Conservation (phyloP, 1,140 invertebrate genomes). For the Zaprionus africanus region DNA sequence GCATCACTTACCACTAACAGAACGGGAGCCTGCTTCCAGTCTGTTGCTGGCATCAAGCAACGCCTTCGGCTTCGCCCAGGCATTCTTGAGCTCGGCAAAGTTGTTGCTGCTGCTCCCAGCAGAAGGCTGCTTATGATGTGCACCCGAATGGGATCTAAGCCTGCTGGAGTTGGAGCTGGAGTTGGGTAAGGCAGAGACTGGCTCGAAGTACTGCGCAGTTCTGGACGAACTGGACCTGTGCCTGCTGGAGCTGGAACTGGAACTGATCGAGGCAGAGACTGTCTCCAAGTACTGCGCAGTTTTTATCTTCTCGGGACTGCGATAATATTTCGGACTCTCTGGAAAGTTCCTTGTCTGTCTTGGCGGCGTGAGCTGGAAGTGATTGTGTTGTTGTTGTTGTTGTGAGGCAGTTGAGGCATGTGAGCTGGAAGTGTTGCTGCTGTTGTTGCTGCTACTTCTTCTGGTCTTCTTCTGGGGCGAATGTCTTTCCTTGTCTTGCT, state of each 20-base stretch:
- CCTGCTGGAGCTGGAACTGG: background rate
- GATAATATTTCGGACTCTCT: background rate
- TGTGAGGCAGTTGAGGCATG: background rate
- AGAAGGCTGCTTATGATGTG: background rate
- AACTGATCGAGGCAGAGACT: background rate
- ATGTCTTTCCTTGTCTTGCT: conserved; percentile 10
- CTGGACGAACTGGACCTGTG: background rate
- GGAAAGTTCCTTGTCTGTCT: background rate
- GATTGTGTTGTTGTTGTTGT: background rate
- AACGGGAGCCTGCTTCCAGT: background rate
- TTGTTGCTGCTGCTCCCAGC: background rate
- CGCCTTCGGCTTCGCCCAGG: conserved; percentile 65
- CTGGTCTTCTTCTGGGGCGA: background rate
- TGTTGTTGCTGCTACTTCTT: background rate
- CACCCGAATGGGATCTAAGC: background rate
- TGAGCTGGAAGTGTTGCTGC: background rate
- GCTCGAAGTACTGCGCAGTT: background rate
- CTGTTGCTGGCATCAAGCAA: conserved; percentile 64
- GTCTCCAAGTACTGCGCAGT: background rate
- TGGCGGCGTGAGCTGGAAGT: background rate
- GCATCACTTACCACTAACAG: conserved; percentile 49
- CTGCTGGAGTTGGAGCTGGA: background rate
- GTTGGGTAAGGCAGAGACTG: background rate
- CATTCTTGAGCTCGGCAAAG: background rate
- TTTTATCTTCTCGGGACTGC: background rate